Base-by-base conservation (phyloP, 2,888 invertebrate species). In the Noctua janthina region DNA sequence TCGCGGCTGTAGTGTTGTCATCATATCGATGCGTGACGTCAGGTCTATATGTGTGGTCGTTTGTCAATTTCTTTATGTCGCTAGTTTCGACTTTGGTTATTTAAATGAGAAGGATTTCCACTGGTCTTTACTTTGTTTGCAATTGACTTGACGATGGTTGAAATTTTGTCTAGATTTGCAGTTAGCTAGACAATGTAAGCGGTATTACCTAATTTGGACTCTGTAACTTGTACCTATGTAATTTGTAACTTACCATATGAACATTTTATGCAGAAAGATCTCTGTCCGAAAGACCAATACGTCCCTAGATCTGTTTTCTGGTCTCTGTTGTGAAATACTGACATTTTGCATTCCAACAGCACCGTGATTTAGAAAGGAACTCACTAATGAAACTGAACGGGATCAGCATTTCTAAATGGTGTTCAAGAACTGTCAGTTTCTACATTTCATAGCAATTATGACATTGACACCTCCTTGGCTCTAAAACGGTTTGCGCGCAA, bases 11-110 rank as follows among this genome's bases (percentile, higher is more conserved):
- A 84, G 89, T 91, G 90, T 87, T 90, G 91, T 90, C 90, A 90
- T 87, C 88, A 82, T 83, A 90, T 86, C 84, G 87, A 83, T 88
- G 90, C 88, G 89, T 94, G 94, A 93, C 94, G 93, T 93, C 93
- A 93, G 51, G 17, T 6, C 89, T 86, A 77, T 89, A 86, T 92
- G 92, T 93, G 93, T 93, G 94, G 93, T 93, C 92, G 76, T 83
- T 78, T 78, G 89, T 87, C 78, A 86, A 87, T 88, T 88, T 89
- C 79, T 81, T 78, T 71, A 84, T 78, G 72, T 67, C 49, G 70
- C 67, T 74, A 59, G 71, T 78, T 78, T 76, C 49, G 17, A 70
- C 73, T 79, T 77, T n/a, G 54, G 43, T 20, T 85, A 86, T 89
- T 88, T 78, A 87, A 84, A 86, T 86, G 73, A 76, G 68, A 43